Base-by-base conservation (phyloP, 2,113 vertebrate genomes). In the Speoplatyrhinus poulsoni region DNA sequence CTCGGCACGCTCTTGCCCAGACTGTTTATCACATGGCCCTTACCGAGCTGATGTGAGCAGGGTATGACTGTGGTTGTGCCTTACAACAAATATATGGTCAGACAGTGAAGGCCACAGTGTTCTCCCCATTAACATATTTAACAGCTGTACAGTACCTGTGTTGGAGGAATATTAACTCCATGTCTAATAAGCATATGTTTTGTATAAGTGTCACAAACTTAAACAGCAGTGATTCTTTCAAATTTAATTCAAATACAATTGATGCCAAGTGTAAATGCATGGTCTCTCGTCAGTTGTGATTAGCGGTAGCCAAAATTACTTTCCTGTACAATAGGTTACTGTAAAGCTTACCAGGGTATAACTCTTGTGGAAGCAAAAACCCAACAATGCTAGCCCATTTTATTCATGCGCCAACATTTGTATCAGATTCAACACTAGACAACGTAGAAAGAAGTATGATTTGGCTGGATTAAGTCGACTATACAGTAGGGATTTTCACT, bases 1-100 rank as follows among this genome's bases (percentile, higher is more conserved):
- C 79, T 80, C 74, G 36, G 77, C 81, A 76, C 71, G 53, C 78
- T 81, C 71, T 72, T 56, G 7, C 36, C 4, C 63, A 11, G 50
- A 76, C 74, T 75, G 74, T 87, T 83, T 84, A 79, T 80, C 77
- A 85, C 67, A 81, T 76, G 65, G 65, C 49, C 41, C 62, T 67
- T 16, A 56, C 54, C n/a, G 10, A 52, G 65, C 54, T 71, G 75
- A 73, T 59, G 17, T 72, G 55, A 32, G 50, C 69, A 47, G 12
- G 64, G 54, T 57, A 69, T 61, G 59, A 46, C 62, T 64, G 49
- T 3, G 15, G 9, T 41, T 60, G 11, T 16, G 65, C 65, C 56
- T 73, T 75, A 76, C 76, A 62, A 64, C 63, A 69, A 65, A 79
- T 77, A 74, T 59, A 68, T 65, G 63, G 68, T 46, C 47, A 58